Conservation (phyloP, 2,113 vertebrate genomes). For the Cygnus buccinator region DNA sequence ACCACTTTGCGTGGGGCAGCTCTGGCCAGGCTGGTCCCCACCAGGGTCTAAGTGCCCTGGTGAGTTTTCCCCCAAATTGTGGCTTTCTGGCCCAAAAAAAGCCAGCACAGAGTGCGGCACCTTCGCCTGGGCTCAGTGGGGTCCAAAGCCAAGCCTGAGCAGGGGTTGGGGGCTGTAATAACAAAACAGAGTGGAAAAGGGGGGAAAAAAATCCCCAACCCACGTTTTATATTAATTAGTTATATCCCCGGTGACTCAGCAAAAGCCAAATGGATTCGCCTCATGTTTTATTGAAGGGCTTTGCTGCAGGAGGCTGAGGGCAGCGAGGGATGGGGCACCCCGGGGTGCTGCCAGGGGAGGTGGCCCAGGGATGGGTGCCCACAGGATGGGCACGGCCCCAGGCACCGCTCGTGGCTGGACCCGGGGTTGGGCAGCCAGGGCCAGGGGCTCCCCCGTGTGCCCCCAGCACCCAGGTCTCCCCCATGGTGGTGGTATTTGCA, state of each 20-base stretch:
- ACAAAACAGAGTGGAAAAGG: background rate
- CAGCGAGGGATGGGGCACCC: rapidly evolving
- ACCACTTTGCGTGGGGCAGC: background rate
- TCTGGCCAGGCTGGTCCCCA: background rate
- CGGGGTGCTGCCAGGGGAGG: background rate
- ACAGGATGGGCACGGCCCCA: background rate
- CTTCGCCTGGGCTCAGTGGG: background rate
- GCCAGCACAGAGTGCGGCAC: background rate
- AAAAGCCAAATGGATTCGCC: conserved; percentile 30
- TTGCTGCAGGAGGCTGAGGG: background rate
- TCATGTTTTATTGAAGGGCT: conserved; percentile 43
- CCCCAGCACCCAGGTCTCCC: no score
- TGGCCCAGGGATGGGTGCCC: background rate
- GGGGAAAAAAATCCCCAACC: background rate
- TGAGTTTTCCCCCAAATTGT: background rate
- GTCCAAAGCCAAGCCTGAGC: background rate
- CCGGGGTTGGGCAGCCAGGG: background rate
- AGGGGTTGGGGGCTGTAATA: background rate
- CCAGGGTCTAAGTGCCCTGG: background rate
- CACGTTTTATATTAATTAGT: conserved; percentile 30
- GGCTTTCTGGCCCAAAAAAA: background rate
- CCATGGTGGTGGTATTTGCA: background rate
- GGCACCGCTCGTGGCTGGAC: background rate
- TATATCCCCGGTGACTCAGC: conserved; percentile 44
- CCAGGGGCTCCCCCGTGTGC: background rate